These are phyloP conservation scores for Gonatopus flavifemur DNA, from an alignment of 1,140 invertebrate species.

Conservation along the genomic window DNA sequence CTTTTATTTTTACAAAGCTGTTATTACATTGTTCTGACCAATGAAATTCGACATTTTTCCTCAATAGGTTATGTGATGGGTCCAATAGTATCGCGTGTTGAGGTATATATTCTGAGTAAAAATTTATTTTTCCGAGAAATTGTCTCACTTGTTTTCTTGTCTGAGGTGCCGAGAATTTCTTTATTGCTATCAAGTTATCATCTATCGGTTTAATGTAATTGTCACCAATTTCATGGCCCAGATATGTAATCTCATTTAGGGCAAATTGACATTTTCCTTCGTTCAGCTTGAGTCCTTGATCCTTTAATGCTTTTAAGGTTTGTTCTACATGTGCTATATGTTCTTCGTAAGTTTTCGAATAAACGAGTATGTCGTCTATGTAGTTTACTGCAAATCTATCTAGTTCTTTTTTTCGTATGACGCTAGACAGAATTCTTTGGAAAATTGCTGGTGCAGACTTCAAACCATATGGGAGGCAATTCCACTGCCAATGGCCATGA, in stretches of 20 bases:
- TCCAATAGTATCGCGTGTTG: neutral
- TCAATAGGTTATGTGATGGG: neutral
- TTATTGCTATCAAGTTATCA: too few species aligned
- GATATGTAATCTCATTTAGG: too few species aligned
- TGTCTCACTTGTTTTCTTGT: neutral
- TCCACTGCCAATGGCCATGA: neutral
- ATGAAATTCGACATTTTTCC: slow-evolving; percentile 1
- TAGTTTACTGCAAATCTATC: neutral
- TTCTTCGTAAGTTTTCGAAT: neutral
- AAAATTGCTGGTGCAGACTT: neutral
- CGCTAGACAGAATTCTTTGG: neutral
- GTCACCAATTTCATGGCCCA: too few species aligned
- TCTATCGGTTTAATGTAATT: too few species aligned
- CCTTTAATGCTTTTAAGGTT: neutral
- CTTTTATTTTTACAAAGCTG: too few species aligned
- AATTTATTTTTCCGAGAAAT: slow-evolving; percentile 24
- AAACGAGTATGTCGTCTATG: neutral
- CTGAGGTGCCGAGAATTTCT: too few species aligned
- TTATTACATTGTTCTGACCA: neutral
- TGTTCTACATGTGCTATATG: neutral
- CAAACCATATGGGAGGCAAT: too few species aligned
- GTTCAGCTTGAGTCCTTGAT: neutral
- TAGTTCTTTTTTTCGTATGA: neutral
- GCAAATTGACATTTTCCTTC: neutral
- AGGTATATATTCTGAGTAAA: slow-evolving; percentile 15